phyloP scores from a whole-genome alignment of 2,797 vertebrate genomes.

The Periparus ater region DNA sequence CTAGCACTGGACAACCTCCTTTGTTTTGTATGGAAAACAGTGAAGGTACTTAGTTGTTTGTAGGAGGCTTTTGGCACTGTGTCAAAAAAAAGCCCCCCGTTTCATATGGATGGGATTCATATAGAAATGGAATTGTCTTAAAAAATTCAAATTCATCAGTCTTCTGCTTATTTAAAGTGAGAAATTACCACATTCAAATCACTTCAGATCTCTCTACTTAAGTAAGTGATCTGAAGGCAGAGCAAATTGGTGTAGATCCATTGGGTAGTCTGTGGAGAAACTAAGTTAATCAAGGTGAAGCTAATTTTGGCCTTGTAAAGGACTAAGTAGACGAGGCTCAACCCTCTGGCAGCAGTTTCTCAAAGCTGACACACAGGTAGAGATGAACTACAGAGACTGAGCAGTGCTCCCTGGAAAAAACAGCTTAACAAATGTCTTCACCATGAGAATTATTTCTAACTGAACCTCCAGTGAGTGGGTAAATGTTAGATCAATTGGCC shows the following conservation, averaged over 20 bases:
- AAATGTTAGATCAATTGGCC: background rate
- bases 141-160: background rate
- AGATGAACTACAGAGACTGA: background rate
- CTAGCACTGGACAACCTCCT: background rate
- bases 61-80: background rate
- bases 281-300: conserved; percentile 42
- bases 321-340: background rate
- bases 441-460: background rate
- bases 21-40: background rate
- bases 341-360: background rate
- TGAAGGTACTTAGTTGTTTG: background rate
- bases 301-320: conserved; percentile 22
- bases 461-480: background rate
- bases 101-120: background rate
- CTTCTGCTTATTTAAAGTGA: background rate
- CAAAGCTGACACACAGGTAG: background rate
- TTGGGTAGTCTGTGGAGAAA: background rate
- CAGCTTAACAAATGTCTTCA: background rate
- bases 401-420: background rate
- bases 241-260: background rate
- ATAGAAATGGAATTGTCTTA: background rate
- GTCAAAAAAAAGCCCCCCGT: background rate
- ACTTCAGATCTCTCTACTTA: background rate
- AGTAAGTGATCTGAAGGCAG: background rate
- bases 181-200: background rate